Base-by-base conservation (phyloP, 2,113 vertebrate species). In the Nothoprocta pentlandii region DNA sequence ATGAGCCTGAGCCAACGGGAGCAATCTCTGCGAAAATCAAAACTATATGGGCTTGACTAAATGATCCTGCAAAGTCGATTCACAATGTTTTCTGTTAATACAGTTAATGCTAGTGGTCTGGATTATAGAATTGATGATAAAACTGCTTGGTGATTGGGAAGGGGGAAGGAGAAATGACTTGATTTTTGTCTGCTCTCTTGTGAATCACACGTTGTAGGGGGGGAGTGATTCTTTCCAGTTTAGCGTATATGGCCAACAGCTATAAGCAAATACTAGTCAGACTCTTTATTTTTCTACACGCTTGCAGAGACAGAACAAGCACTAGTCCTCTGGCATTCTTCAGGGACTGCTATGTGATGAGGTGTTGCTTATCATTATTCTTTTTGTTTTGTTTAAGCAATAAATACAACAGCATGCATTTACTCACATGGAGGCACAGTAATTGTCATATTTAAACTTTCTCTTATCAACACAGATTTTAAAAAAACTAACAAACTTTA, bases 401-500 rank as follows among this genome's bases (percentile, higher is more conserved):
- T 49, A 75, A 92, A 71, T 83, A 91, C 63, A 91, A 41, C 76
- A 94, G 73, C 61, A 92, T 93, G 73, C 61, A 92, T 93, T 96
- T 94, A 78, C 80, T 86, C 80, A 92, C 34, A 68, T 75, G 77
- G 16, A 95, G 15, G 46, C 73, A 93, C 73, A 86, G 83, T 85
- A 87, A 89, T 91, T 87, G 87, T 83, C 75, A 26, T 90, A 46
- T 74, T 91, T 78, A 95, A 96, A 75, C 84, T 92, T 87, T 59
- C 86, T 95, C 95, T 54, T 93, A 76, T 69, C 79, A 61, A 3
- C 10, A 63, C 36, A 63, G 63, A 59, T 90, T 49, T 10, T 4
- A 49, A 49, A 49, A 49, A 21, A 56, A 3, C 10, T 54, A 36
- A 63, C 59, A 70, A 87, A 56, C 61, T 73, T 69, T 84, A 93